Conservation (phyloP, 2,113 vertebrate species). For the Zosterops hypoxanthus region DNA sequence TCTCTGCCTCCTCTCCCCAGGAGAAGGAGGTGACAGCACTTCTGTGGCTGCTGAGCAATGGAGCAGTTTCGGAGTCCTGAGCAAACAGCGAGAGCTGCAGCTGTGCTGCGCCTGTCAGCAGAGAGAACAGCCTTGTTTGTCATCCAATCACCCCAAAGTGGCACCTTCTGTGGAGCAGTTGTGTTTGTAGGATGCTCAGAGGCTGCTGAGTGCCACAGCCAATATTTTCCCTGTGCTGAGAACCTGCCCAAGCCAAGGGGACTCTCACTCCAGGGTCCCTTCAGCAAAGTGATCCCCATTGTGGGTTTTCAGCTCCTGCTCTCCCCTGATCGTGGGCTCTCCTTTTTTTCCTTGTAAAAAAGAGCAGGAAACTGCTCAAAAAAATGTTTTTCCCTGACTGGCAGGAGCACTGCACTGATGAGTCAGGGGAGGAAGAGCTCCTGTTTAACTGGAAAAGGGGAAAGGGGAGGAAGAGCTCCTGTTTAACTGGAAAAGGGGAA, state of each 20-base stretch:
- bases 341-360: not conserved
- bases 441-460: not conserved
- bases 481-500: not conserved
- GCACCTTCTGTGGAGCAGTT: not conserved
- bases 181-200: not conserved
- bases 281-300: not conserved
- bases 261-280: not conserved
- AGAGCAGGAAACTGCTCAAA: not conserved
- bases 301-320: not conserved
- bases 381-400: not conserved
- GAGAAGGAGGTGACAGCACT: not conserved
- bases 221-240: not conserved
- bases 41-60: not conserved
- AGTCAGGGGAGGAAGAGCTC: not conserved
- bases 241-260: not conserved
- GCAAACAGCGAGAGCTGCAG: not conserved
- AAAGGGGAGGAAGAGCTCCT: not conserved
- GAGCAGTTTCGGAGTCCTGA: not conserved
- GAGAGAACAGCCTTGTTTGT: not conserved
- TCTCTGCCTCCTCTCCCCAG: not conserved
- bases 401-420: not conserved
- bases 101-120: fast-evolving
- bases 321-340: not conserved
- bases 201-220: not conserved
- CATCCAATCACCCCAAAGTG: not conserved